phyloP scores from a whole-genome alignment of 2,113 vertebrate species.

The Lasiurus borealis region DNA sequence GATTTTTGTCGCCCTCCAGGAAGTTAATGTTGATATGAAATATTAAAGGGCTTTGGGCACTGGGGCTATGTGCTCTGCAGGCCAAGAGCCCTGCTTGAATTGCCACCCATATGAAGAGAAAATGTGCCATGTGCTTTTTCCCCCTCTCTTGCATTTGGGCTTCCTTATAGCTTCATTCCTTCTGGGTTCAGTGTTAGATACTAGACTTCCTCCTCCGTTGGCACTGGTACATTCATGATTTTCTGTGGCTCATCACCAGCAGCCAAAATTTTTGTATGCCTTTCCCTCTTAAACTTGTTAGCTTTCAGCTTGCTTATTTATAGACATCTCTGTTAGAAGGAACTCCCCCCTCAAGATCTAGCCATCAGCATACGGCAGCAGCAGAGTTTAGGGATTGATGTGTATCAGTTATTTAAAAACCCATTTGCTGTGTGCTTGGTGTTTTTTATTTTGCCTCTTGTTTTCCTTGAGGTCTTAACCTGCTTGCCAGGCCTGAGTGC shows the following conservation, averaged over 20 bases:
- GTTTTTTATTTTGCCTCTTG: conserved; percentile 67
- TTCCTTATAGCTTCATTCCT: conserved; percentile 81
- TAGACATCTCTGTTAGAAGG: conserved; percentile 74
- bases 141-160: conserved; percentile 55
- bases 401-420: conserved; percentile 58
- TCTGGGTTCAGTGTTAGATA: conserved; percentile 85
- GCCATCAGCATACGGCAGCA: conserved; percentile 36
- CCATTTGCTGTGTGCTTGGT: conserved; percentile 49
- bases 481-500: conserved; percentile 24
- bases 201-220: conserved; percentile 85
- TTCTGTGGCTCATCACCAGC: conserved; percentile 76
- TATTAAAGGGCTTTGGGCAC: conserved; percentile 56
- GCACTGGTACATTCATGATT: conserved; percentile 76
- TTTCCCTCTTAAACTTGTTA: conserved; percentile 74
- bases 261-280: conserved; percentile 77
- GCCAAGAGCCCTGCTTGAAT: conserved; percentile 53
- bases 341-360: conserved; percentile 60
- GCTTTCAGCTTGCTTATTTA: conserved; percentile 68
- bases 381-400: conserved; percentile 21
- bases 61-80: background rate
- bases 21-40: conserved; percentile 72
- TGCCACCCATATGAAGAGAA: conserved; percentile 78
- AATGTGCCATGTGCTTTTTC: conserved; percentile 67
- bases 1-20: conserved; percentile 72
- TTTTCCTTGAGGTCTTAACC: conserved; percentile 66